Evolutionary conservation across 1,140 invertebrate genomes (phyloP).

Genomic region (Euglossa dilemma): DNA sequence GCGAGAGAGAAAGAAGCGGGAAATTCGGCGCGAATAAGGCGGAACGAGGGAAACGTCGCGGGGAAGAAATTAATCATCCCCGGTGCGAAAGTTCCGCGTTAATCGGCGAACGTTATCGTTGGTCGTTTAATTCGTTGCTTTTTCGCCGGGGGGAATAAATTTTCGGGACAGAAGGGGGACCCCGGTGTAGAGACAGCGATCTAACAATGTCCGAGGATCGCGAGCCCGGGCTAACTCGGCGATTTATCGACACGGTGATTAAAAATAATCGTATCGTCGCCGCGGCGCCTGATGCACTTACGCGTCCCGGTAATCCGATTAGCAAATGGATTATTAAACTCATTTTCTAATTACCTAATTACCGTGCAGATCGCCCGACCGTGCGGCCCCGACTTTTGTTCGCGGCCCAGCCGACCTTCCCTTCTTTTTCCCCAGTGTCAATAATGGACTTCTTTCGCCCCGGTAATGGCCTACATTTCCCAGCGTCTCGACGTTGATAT

Average conservation of each 20-base stretch:
- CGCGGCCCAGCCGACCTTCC: not conserved
- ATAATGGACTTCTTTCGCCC: not conserved
- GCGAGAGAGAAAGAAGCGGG: not conserved
- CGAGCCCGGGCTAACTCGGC: slow-evolving; percentile 18
- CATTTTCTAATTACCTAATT: slow-evolving; percentile 58
- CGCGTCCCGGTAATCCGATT: slow-evolving; percentile 43
- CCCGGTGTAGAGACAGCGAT: not conserved
- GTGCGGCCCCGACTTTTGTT: slow-evolving; percentile 25
- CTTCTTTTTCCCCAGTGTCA: not conserved
- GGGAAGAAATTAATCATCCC: slow-evolving; percentile 8
- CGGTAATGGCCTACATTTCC: not conserved
- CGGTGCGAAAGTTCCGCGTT: slow-evolving; percentile 8
- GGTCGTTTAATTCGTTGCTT: not conserved
- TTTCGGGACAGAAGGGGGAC: not conserved
- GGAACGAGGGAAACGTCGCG: no score
- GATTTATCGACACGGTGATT: slow-evolving; percentile 42
- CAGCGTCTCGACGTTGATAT: not conserved
- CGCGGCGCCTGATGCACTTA: slow-evolving; percentile 7
- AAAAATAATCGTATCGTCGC: slow-evolving; percentile 36
- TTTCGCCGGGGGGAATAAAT: not conserved
- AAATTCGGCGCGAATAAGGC: not conserved
- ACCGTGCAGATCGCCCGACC: slow-evolving; percentile 30
- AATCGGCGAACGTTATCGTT: slow-evolving; percentile 19
- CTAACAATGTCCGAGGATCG: not conserved
- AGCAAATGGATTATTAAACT: slow-evolving; percentile 64